Evolutionary conservation across 2,113 vertebrate species (phyloP).

Genomic region (Bubo bubo): DNA sequence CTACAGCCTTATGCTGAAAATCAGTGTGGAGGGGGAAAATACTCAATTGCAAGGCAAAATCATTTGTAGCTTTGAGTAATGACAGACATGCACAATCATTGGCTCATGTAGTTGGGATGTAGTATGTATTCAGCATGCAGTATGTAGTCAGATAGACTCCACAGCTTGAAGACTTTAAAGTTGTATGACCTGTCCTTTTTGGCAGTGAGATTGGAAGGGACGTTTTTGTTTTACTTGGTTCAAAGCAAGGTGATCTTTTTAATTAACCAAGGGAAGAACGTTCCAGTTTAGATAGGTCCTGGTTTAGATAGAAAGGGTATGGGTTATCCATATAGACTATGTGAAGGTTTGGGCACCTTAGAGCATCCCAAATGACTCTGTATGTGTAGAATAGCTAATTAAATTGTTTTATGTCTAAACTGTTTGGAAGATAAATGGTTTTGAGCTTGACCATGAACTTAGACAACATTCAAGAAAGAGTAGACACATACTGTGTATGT

Average conservation of each 20-base stretch:
- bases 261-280: not conserved
- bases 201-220: not conserved
- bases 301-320: not conserved
- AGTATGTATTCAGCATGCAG: not conserved
- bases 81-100: not conserved
- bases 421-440: not conserved
- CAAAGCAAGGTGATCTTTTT: not conserved
- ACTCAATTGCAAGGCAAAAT: not conserved
- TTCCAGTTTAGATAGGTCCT: not conserved
- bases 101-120: not conserved
- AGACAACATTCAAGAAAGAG: not conserved
- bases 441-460: not conserved
- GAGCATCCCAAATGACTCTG: not conserved
- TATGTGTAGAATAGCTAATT: not conserved
- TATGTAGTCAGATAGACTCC: not conserved
- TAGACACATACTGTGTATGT: not conserved
- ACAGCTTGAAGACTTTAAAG: not conserved
- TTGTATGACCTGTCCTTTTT: not conserved
- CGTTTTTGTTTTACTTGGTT: not conserved
- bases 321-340: not conserved
- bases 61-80: not conserved
- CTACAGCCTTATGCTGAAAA: not conserved
- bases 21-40: not conserved
- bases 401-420: not conserved
- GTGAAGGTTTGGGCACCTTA: not conserved